These are phyloP conservation scores for Notarius lentiginosus DNA, from an alignment of 2,113 vertebrate species.

Conservation along the genomic window DNA sequence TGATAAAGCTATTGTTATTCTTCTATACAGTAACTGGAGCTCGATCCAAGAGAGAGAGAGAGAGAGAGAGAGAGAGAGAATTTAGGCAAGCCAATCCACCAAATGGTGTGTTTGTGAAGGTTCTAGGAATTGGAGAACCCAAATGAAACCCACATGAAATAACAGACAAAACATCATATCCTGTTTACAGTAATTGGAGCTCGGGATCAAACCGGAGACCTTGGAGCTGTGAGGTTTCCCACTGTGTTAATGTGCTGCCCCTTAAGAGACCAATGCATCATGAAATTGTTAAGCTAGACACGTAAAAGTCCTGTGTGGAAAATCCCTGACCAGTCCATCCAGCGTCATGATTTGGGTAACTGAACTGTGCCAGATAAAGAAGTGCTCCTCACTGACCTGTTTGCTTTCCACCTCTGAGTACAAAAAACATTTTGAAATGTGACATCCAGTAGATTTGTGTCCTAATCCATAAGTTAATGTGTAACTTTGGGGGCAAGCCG, in stretches of 20 bases:
- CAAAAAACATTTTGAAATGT: slow-evolving; percentile 22
- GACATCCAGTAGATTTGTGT: slow-evolving; percentile 30
- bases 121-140: too few relatives aligned
- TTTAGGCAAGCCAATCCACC: too few relatives aligned
- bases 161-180: too few relatives aligned
- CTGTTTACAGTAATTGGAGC: too few relatives aligned
- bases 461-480: slow-evolving; percentile 55
- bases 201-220: too few relatives aligned
- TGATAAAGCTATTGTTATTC: too few relatives aligned
- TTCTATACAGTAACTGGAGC: too few relatives aligned
- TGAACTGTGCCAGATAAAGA: background rate
- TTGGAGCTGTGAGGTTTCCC: background rate
- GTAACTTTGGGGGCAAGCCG: slow-evolving; percentile 42
- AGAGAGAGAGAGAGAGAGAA: too few relatives aligned
- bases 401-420: slow-evolving; percentile 27
- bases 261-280: background rate
- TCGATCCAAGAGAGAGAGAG: too few relatives aligned
- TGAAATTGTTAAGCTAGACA: background rate
- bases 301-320: slow-evolving; percentile 2
- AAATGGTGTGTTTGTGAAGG: too few relatives aligned
- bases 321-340: background rate
- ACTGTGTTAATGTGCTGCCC: background rate
- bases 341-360: slow-evolving; percentile 16
- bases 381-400: slow-evolving; percentile 19
- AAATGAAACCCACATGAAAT: too few relatives aligned